Base-by-base conservation (phyloP, 35 echinoderm and acorn worm species). In the Apostichopus parvimensis region DNA sequence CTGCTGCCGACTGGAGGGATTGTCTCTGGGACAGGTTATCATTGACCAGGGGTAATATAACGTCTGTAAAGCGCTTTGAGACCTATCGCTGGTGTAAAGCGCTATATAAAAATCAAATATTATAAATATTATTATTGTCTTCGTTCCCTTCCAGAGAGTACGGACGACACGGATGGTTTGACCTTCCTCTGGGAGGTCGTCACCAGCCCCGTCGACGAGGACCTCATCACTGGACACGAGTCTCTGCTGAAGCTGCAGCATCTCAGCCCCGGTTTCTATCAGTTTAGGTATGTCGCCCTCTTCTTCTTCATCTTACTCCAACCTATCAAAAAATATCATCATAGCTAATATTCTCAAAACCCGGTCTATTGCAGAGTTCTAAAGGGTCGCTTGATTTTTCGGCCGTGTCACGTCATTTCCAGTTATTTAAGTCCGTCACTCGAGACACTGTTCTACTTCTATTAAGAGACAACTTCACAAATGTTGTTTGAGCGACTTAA, bases 151-250 rank as follows among this genome's bases (percentile, higher is more conserved):
- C 9, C 90, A 98, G 94, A 80, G 61, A 98, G 96, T 77, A 94
- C 94, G 15, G 96, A 98, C 79, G 96, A 98, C 82, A 89, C 70
- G 53, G 83, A 87, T 68, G 95, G 90, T 84, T 90, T 90, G 34
- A 94, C 68, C n/a, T 98, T 95, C 79, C 90, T 89, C 20, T 98
- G 96, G 96, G 92, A 98, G 71, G 92, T 94, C 57, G 72, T 98
- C 17, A 77, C 94, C 7, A 94, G 96, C 23, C 96, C 96, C 0
- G 12, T 95, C 5, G 87, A 89, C 12, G 87, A 95, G 18, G 53
- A 92, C 14, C 62, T 94, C 78, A 92, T 86, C 25, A 70, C 14
- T n/a, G 96, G 96, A 11, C 90, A 91, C 64, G 82, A 87, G 21
- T 57, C 89, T 24, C 91, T 93, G 1, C 61, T 95, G 12, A 18